A percentile compares a stretch with the other conserved stretches of the same genome.
Evolutionary conservation across 2,888 invertebrate genomes (phyloP).

Genomic region (Brachyptera risi): DNA sequence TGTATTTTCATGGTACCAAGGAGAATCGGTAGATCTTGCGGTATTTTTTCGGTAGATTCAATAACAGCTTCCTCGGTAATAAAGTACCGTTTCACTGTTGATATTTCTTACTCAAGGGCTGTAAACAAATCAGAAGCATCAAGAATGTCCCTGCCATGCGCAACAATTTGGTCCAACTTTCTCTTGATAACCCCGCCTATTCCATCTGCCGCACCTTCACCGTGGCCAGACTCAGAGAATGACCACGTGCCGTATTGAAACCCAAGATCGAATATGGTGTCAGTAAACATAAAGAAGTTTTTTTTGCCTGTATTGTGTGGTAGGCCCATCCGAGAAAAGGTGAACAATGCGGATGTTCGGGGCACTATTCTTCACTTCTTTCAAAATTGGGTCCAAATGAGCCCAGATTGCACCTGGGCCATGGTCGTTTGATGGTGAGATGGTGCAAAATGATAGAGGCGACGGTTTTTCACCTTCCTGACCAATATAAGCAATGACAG

Average conservation of each 20-base stretch:
- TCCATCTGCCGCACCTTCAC: no score
- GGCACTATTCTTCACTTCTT: not conserved
- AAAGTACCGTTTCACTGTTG: no score
- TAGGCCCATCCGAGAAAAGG: conserved; percentile 10
- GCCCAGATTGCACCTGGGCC: conserved; percentile 17
- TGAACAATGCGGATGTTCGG: not conserved
- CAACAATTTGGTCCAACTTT: no score
- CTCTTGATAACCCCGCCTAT: no score
- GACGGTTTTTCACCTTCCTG: not conserved
- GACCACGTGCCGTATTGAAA: conserved; percentile 12
- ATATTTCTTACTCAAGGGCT: no score
- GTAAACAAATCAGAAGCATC: no score
- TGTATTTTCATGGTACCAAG: no score
- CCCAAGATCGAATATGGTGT: not conserved
- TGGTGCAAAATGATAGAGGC: not conserved
- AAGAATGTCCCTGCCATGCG: no score
- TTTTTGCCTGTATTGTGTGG: conserved; percentile 13
- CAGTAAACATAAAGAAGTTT: conserved; percentile 8
- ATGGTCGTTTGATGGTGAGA: conserved; percentile 4
- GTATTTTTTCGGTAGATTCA: no score
- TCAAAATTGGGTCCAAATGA: conserved; percentile 9
- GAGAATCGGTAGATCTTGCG: no score
- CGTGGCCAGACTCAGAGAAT: conserved; percentile 15
- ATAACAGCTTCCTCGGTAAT: no score
- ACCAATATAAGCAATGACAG: not conserved